These are phyloP conservation scores for Xiphophorus couchianus DNA, from an alignment of 2,113 vertebrate genomes.

Conservation along the genomic window DNA sequence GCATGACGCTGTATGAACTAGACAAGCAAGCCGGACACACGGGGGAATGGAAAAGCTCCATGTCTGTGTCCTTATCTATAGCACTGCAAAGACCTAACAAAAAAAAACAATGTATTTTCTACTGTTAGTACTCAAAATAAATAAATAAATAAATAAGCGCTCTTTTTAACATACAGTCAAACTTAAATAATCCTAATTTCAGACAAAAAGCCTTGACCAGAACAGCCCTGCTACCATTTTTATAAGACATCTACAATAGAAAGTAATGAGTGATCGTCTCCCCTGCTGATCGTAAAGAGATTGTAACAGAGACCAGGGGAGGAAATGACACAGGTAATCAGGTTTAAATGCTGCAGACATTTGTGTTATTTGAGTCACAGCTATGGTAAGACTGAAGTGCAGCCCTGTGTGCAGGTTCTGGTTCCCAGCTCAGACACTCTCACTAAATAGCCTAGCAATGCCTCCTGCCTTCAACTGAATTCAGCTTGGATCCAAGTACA, in stretches of 20 bases:
- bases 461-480: conserved; percentile 39
- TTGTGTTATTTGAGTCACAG: not conserved
- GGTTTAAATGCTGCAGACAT: not conserved
- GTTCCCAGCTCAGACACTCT: conserved; percentile 28
- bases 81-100: too few relatives aligned
- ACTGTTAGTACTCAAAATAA: too few relatives aligned
- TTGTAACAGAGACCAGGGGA: not conserved
- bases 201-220: not conserved
- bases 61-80: too few relatives aligned
- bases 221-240: not conserved
- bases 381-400: not conserved
- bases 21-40: too few relatives aligned
- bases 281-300: not conserved
- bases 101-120: too few relatives aligned
- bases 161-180: too few relatives aligned
- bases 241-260: not conserved
- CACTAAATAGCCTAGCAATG: conserved; percentile 17
- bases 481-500: conserved; percentile 36
- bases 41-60: too few relatives aligned
- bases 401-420: not conserved
- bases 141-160: too few relatives aligned
- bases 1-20: too few relatives aligned
- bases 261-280: not conserved
- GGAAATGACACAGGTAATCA: not conserved
- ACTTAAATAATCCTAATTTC: not conserved